These are phyloP conservation scores for Pygathrix nemaeus DNA, from an alignment of 2,113 vertebrate species.

Conservation along the genomic window DNA sequence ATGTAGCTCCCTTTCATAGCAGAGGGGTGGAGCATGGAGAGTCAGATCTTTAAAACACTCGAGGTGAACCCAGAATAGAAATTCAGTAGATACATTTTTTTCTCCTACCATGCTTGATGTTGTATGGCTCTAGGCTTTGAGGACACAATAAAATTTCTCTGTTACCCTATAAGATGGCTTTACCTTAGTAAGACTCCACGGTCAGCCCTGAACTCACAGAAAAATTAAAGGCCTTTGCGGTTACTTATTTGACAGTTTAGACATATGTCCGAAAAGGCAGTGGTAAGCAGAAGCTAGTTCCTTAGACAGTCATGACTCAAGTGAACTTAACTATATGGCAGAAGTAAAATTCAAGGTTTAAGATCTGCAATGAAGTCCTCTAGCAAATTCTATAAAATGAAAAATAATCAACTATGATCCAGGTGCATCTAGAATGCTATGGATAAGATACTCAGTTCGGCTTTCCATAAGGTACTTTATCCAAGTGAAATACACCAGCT, in stretches of 20 bases:
- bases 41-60: not conserved
- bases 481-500: not conserved
- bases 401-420: not conserved
- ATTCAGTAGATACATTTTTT: not conserved
- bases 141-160: not conserved
- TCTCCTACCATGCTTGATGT: not conserved
- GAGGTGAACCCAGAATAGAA: not conserved
- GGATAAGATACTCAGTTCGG: not conserved
- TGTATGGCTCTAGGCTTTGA: not conserved
- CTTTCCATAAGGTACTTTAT: constrained; percentile 18
- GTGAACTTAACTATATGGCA: not conserved
- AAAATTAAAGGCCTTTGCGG: not conserved
- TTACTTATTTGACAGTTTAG: not conserved
- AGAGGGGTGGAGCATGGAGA: not conserved
- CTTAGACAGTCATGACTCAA: not conserved
- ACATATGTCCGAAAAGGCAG: not conserved
- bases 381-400: constrained; percentile 24
- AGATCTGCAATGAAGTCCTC: not conserved
- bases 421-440: not conserved
- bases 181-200: not conserved
- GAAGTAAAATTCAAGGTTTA: not conserved
- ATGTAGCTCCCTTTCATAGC: not conserved
- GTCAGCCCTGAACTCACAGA: not conserved
- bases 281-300: not conserved
- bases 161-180: not conserved